Evolutionary conservation across 1,140 invertebrate species (phyloP), one percentile per base, ranked within the genome.

Genomic region (Leptoteleia sp.): DNA sequence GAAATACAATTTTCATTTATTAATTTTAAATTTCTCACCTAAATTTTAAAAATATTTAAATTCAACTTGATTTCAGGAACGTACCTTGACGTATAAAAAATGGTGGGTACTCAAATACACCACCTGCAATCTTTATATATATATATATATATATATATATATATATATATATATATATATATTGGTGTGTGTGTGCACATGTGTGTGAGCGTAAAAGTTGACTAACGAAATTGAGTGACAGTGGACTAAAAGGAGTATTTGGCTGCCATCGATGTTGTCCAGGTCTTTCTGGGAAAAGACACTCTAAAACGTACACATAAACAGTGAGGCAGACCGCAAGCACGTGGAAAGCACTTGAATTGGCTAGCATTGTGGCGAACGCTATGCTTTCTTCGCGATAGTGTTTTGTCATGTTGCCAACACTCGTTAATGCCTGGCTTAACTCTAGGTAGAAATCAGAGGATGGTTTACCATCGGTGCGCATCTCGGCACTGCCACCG

Each of bases 391-490:
- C 37, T 38, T 47, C 31, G 22, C 4, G 15, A 37, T 48, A 8
- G 42, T 25, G 52, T 55, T 47, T 50, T 72, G 76, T 80, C 65
- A 67, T 48, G 29, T 33, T 72, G 72, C 72, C 78, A 76, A 80
- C 40, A 64, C 37, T 68, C 57, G 52, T 22, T 27, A 33, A 47
- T 15, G 40, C 43, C 13, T 33, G 37, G 27, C n/a, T n/a, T n/a
- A n/a, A n/a, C n/a, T 25, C 38, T 35, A 11, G 50, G 16, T 22
- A 25, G 33, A 19, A 62, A 25, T 35, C 43, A 50, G 52, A 59
- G 52, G 52, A 59, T 33, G 52, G 43, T 50, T 38, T 43, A 54
- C 55, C 38, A 47, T 54, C 35, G 68, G 45, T 62, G 57, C 31
- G 43, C 50, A 64, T 57, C 62, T 40, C 57, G 31, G 16, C 40